phyloP scores from a whole-genome alignment of 2,113 vertebrate genomes.

The Brienomyrus brachyistius region DNA sequence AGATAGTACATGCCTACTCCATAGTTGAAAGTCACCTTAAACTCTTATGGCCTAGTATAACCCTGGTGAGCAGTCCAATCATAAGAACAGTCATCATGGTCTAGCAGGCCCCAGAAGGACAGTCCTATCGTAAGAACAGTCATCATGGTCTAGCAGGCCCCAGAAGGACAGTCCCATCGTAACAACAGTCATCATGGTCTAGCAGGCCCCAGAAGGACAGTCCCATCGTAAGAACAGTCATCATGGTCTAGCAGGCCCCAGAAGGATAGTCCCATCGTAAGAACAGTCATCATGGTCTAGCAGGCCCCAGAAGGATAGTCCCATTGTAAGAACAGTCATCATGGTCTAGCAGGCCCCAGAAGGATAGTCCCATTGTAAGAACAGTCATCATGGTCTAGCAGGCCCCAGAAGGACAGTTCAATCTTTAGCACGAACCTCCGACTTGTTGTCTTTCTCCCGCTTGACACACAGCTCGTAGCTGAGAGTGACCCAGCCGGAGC shows the following conservation, averaged over 20 bases:
- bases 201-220: no score
- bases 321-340: not conserved
- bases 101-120: no score
- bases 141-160: not conserved
- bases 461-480: constrained; percentile 71
- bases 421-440: constrained; percentile 57
- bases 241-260: not conserved
- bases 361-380: not conserved
- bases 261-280: not conserved
- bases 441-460: constrained; percentile 51
- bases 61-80: not conserved
- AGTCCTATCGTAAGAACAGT: not conserved
- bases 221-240: not conserved
- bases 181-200: no score
- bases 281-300: not conserved
- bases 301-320: not conserved
- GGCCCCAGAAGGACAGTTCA: not conserved
- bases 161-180: not conserved
- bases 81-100: no score
- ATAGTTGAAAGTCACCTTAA: not conserved
- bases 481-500: constrained; percentile 64
- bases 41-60: not conserved
- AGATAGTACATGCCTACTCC: not conserved
- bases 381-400: not conserved
- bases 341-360: not conserved